Percentiles rank a stretch among this genome's conserved stretches.
Evolutionary conservation across 2,113 vertebrate species (phyloP).

Genomic region (Megaceryle torquata): DNA sequence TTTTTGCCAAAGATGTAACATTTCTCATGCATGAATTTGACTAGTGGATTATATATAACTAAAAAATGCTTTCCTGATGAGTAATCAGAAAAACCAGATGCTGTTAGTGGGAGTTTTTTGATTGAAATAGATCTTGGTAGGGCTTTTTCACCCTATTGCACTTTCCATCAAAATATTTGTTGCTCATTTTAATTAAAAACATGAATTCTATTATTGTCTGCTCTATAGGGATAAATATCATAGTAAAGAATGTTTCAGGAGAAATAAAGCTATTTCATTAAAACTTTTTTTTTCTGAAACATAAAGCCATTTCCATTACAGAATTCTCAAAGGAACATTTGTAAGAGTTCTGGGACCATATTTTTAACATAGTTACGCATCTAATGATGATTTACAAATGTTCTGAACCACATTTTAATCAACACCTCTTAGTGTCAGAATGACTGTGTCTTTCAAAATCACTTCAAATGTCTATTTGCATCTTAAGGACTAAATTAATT

Average conservation of each 20-base stretch:
- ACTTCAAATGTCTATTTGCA: neutral
- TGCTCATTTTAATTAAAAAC: conserved; percentile 10
- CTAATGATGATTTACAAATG: neutral
- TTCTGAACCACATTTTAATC: neutral
- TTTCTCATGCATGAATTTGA: neutral
- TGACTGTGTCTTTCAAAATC: neutral
- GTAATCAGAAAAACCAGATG: neutral
- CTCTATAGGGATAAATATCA: neutral
- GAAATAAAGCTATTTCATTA: neutral
- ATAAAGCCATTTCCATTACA: neutral
- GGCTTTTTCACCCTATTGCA: neutral
- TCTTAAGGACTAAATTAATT: neutral
- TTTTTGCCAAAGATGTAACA: neutral
- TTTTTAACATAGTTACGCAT: neutral
- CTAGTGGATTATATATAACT: neutral
- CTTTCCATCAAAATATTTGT: neutral
- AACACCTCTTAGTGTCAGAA: neutral
- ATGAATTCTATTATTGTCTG: neutral
- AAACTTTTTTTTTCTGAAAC: neutral
- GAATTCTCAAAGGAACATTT: neutral
- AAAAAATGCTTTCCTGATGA: neutral
- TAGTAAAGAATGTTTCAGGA: neutral
- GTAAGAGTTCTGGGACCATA: neutral
- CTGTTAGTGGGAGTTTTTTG: neutral
- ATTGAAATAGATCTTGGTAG: neutral